A percentile compares a stretch with the other conserved stretches of the same genome.
These are phyloP conservation scores for Eumerus sabulonum DNA, from an alignment of 2,888 invertebrate species.

Conservation along the genomic window DNA sequence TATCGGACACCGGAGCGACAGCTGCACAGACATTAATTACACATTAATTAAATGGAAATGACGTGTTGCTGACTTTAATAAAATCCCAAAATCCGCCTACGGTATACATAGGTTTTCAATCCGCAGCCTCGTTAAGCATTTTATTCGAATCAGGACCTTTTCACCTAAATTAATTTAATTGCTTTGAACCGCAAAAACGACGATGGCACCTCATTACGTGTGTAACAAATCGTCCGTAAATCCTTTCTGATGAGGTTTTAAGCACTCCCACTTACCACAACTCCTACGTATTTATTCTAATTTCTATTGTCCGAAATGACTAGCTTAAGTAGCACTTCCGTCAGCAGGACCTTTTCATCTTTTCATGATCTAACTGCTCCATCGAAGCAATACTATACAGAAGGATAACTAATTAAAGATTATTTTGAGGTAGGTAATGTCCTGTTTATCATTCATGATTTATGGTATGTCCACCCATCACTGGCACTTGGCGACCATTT, in stretches of 20 bases:
- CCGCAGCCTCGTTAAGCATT: too few relatives aligned
- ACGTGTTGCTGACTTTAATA: slow-evolving; percentile 17
- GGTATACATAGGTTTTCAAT: too few relatives aligned
- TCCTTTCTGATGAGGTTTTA: slow-evolving; percentile 19
- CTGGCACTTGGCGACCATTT: too few relatives aligned
- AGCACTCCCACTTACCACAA: slow-evolving; percentile 14
- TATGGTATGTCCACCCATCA: neutral
- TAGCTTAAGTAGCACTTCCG: neutral
- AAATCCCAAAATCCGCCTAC: neutral
- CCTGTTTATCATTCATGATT: slow-evolving; percentile 56
- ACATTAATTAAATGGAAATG: slow-evolving; percentile 46
- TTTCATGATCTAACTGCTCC: too few relatives aligned
- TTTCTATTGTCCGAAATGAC: slow-evolving; percentile 10
- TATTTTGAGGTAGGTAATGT: slow-evolving; percentile 27
- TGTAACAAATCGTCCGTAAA: slow-evolving; percentile 3
- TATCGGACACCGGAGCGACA: slow-evolving; percentile 15
- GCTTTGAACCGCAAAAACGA: too few relatives aligned
- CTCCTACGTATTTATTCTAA: slow-evolving; percentile 27
- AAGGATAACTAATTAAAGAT: slow-evolving; percentile 48
- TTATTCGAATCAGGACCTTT: neutral
- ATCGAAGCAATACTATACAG: too few relatives aligned
- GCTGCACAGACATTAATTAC: slow-evolving; percentile 36
- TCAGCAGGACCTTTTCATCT: too few relatives aligned
- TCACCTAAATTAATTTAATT: neutral
- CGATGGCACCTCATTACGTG: too few relatives aligned